phyloP scores from a whole-genome alignment of 1,140 invertebrate species.

The Drosophila saltans region DNA sequence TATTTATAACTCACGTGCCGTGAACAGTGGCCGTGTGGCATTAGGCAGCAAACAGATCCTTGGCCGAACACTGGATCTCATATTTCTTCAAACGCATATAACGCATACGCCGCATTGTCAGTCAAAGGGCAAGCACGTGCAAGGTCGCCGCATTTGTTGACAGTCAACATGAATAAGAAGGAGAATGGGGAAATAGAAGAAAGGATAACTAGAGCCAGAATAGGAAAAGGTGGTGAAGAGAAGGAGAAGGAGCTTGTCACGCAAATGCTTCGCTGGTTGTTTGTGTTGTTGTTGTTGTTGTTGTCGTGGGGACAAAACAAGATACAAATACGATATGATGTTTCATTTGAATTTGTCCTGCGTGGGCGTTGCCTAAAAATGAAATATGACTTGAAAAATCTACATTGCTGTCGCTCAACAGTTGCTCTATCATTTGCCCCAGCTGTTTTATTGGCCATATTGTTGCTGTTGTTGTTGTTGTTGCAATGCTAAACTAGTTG shows the following conservation, averaged over 20 bases:
- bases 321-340: constrained; percentile 68
- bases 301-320: constrained; percentile 12
- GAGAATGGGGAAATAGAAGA: not conserved
- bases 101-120: constrained; percentile 57
- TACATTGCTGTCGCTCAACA: constrained; percentile 33
- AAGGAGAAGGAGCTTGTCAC: constrained; percentile 39
- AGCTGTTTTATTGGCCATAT: constrained; percentile 16
- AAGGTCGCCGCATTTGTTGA: constrained; percentile 52
- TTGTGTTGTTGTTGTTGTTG: constrained; percentile 1
- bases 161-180: constrained; percentile 45
- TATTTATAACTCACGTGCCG: constrained; percentile 72
- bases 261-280: constrained; percentile 47
- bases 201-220: not conserved
- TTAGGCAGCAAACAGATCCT: constrained; percentile 10
- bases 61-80: constrained; percentile 8
- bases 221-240: not conserved
- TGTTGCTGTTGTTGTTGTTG: constrained; percentile 30
- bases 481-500: constrained; percentile 15
- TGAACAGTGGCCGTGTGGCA: constrained; percentile 5
- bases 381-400: constrained; percentile 75
- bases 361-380: constrained; percentile 62
- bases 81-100: constrained; percentile 33
- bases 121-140: constrained; percentile 57
- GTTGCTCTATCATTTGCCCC: constrained; percentile 14
- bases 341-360: constrained; percentile 68